Conservation (phyloP, 2,797 vertebrate species). For the Lycodopsis pacificus region DNA sequence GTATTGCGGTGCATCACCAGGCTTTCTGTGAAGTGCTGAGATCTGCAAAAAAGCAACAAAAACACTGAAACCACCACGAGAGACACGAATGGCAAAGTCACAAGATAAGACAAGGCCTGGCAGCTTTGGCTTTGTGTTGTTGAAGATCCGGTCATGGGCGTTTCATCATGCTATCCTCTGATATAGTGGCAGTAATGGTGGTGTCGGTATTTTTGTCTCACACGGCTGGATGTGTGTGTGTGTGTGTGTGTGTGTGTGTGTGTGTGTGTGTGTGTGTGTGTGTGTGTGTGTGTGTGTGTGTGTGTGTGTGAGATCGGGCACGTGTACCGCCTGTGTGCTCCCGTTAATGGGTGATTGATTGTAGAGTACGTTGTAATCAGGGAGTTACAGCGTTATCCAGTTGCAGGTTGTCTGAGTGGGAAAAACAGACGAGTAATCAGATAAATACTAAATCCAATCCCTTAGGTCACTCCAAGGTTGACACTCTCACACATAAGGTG, state of each 20-base stretch:
- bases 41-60: constrained; percentile 43
- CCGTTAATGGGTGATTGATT: constrained; percentile 73
- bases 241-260: constrained; percentile 8
- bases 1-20: constrained; percentile 28
- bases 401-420: constrained; percentile 61
- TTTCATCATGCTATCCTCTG: background rate
- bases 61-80: constrained; percentile 26
- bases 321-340: constrained; percentile 22
- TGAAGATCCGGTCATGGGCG: constrained; percentile 6
- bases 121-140: background rate
- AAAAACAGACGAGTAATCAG: constrained; percentile 72
- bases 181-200: constrained; percentile 4
- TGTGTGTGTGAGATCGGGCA: background rate
- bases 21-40: constrained; percentile 54
- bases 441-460: constrained; percentile 76
- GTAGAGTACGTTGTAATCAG: constrained; percentile 71
- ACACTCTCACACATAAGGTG: constrained; percentile 22
- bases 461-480: constrained; percentile 70
- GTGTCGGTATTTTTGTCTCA: constrained; percentile 5
- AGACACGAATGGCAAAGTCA: constrained; percentile 25
- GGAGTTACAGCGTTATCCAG: constrained; percentile 69
- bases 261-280: constrained; percentile 1
- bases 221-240: background rate
- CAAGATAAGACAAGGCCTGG: constrained; percentile 19
- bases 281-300: too few species aligned